These are phyloP conservation scores for Apamea monoglypha DNA, from an alignment of 2,888 invertebrate species.

Conservation along the genomic window DNA sequence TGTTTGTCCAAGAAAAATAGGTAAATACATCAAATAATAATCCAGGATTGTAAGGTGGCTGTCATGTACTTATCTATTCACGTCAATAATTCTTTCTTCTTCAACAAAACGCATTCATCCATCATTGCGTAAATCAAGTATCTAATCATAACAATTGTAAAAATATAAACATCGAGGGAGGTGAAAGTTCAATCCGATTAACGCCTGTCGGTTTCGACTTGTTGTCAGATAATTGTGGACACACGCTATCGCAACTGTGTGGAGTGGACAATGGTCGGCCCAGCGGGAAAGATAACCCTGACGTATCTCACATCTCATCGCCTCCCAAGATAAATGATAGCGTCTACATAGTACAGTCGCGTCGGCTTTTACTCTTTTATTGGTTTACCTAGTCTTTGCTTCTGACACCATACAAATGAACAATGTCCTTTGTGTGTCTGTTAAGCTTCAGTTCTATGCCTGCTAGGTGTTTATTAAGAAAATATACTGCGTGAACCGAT, in stretches of 20 bases:
- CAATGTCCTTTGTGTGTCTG: conserved; percentile 84
- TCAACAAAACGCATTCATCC: conserved; percentile 54
- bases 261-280: conserved; percentile 70
- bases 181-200: conserved; percentile 76
- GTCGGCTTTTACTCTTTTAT: conserved; percentile 67
- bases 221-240: conserved; percentile 75
- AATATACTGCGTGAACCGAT: conserved; percentile 64
- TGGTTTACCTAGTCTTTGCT: conserved; percentile 69
- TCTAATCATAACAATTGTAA: conserved; percentile 59
- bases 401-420: conserved; percentile 83
- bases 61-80: conserved; percentile 45
- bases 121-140: conserved; percentile 60
- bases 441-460: conserved; percentile 72
- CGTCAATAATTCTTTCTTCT: conserved; percentile 46
- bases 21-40: conserved; percentile 48
- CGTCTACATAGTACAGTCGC: conserved; percentile 55
- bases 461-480: conserved; percentile 66
- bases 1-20: conserved; percentile 10
- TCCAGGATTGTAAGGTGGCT: conserved; percentile 37
- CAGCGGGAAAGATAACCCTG: conserved; percentile 68
- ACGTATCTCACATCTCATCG: conserved; percentile 73
- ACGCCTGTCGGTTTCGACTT: conserved; percentile 70
- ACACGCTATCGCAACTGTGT: conserved; percentile 67
- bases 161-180: conserved; percentile 66
- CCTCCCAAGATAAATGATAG: conserved; percentile 69